Percentiles rank a stretch among this genome's conserved stretches.
These are phyloP conservation scores for Gymnocephalus cernua DNA, from an alignment of 2,113 vertebrate species.

Conservation along the genomic window DNA sequence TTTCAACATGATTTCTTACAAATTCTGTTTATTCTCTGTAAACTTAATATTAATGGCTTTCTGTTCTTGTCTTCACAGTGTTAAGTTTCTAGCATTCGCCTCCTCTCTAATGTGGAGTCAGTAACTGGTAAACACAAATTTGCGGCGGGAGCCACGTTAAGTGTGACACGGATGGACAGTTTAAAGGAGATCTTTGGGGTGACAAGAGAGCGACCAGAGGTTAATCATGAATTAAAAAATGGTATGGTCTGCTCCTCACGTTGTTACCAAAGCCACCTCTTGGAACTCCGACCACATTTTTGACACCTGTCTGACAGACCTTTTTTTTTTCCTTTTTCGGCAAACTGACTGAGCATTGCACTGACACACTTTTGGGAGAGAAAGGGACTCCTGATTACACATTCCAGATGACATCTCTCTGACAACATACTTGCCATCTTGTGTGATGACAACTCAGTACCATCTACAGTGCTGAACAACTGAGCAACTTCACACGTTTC, in stretches of 20 bases:
- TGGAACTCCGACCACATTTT: constrained; percentile 77
- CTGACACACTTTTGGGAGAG: constrained; percentile 79
- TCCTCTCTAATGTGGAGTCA: constrained; percentile 83
- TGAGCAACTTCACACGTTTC: constrained; percentile 69
- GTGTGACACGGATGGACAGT: constrained; percentile 78
- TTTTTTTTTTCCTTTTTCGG: constrained; percentile 49
- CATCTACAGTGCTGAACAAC: constrained; percentile 68
- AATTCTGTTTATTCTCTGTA: constrained; percentile 8
- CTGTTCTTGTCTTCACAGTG: constrained; percentile 86
- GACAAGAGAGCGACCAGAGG: constrained; percentile 77
- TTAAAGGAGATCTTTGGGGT: constrained; percentile 78
- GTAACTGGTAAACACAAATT: constrained; percentile 84
- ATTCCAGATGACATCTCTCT: constrained; percentile 81
- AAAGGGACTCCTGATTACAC: constrained; percentile 79
- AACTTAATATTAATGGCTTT: constrained; percentile 67
- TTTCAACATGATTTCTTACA: constrained; percentile 44
- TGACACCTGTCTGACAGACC: constrained; percentile 65
- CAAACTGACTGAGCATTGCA: constrained; percentile 81
- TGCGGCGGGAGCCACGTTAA: constrained; percentile 74
- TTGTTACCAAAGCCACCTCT: constrained; percentile 88
- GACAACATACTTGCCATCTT: constrained; percentile 64
- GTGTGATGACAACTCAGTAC: constrained; percentile 69
- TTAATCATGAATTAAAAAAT: constrained; percentile 72
- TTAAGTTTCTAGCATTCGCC: constrained; percentile 87
- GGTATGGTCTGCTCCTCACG: constrained; percentile 81